A percentile compares a stretch with the other conserved stretches of the same genome.
Evolutionary conservation across 1,140 invertebrate genomes (phyloP).

Genomic region (Tetramorium parvispinum): DNA sequence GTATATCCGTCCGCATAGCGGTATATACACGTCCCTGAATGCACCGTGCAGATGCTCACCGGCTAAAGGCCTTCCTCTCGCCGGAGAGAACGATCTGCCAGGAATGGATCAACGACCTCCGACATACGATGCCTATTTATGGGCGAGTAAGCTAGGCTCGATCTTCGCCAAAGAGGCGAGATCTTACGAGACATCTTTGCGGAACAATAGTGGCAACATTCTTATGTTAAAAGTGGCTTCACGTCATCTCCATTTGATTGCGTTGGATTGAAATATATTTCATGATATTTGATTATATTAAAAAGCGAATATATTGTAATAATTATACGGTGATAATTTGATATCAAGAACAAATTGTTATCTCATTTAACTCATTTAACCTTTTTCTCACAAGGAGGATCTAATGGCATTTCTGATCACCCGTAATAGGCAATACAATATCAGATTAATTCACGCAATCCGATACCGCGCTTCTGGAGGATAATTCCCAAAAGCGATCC

Average conservation of each 20-base stretch:
- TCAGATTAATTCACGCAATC: slow-evolving; percentile 6
- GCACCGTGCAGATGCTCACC: slow-evolving; percentile 70
- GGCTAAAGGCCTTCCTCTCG: slow-evolving; percentile 71
- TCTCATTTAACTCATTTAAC: not conserved
- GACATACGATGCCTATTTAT: slow-evolving; percentile 73
- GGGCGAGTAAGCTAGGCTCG: slow-evolving; percentile 60
- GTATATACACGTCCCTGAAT: slow-evolving; percentile 73
- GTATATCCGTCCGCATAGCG: slow-evolving; percentile 70
- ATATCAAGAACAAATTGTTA: not conserved
- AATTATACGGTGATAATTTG: not conserved
- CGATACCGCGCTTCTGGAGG: not conserved
- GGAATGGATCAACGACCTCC: slow-evolving; percentile 81
- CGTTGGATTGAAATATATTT: not conserved
- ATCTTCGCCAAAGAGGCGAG: slow-evolving; percentile 54
- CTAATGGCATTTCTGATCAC: not conserved
- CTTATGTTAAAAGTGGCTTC: not conserved
- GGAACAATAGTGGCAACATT: slow-evolving; percentile 18
- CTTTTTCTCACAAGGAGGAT: not conserved
- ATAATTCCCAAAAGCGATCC: slow-evolving; percentile 7
- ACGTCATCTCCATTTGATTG: not conserved
- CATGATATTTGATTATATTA: not conserved
- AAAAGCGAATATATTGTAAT: not conserved
- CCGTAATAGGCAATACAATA: not conserved
- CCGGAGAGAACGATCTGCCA: slow-evolving; percentile 74
- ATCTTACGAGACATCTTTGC: slow-evolving; percentile 13